Percentiles rank a stretch among this genome's conserved stretches.
Conservation (phyloP, 2,888 invertebrate genomes). For the Mesorhabditis belari region DNA sequence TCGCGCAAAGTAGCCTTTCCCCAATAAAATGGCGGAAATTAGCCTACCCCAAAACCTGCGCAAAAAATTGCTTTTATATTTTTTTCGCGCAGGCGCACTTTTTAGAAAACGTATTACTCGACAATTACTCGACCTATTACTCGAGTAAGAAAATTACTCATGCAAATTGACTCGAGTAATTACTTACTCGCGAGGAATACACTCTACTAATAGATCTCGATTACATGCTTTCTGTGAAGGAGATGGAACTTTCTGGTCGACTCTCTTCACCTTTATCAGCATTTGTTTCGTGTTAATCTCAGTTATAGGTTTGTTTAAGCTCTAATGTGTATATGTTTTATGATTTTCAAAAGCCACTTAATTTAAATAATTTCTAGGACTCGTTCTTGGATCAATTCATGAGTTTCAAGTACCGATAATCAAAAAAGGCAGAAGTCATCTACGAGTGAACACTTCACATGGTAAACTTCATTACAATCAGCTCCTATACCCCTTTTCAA, state of each 20-base stretch:
- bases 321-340: too few species aligned
- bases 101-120: too few species aligned
- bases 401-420: constrained; percentile 36
- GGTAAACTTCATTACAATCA: background rate
- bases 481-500: background rate
- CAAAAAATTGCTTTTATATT: too few species aligned
- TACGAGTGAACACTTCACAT: constrained; percentile 13
- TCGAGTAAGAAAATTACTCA: too few species aligned
- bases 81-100: too few species aligned
- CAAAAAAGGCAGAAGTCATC: constrained; percentile 23
- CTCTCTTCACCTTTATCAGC: constrained; percentile 40
- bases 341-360: background rate
- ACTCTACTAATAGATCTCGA: background rate
- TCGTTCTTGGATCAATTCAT: constrained; percentile 46
- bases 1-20: too few species aligned
- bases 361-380: background rate
- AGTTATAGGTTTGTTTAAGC: constrained; percentile 28
- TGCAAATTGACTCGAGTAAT: too few species aligned
- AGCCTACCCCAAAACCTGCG: too few species aligned
- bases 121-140: too few species aligned
- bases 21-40: too few species aligned
- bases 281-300: constrained; percentile 47
- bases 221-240: constrained; percentile 11
- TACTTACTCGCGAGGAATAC: too few species aligned
- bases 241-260: constrained; percentile 37